Conservation (phyloP, 2,888 invertebrate genomes). For the Mystacides longicornis region DNA sequence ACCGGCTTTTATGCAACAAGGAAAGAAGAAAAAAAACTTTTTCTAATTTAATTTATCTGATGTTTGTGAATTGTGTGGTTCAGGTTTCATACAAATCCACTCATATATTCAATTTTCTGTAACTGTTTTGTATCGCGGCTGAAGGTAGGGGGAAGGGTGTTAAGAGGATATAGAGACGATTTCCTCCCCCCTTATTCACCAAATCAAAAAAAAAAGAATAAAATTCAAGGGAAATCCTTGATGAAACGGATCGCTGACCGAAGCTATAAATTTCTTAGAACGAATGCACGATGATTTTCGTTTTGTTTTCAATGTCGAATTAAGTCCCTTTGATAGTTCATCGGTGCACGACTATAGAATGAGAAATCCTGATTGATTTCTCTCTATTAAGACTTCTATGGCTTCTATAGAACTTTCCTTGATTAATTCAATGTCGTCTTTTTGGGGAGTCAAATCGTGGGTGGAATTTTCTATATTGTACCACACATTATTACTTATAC, state of each 20-base stretch:
- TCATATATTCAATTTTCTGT: constrained; percentile 3
- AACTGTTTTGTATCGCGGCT: constrained; percentile 1
- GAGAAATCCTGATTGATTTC: not conserved
- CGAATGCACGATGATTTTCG: not conserved
- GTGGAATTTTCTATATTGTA: too few species aligned
- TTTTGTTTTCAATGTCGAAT: not conserved
- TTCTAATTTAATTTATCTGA: constrained; percentile 3
- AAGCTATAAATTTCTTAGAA: not conserved
- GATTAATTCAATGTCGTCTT: too few species aligned
- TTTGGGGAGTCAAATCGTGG: too few species aligned
- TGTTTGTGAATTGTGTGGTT: constrained; percentile 3
- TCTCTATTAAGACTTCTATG: too few species aligned
- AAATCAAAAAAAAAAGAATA: not conserved
- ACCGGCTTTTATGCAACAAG: not conserved
- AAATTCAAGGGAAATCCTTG: not conserved
- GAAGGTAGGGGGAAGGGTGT: too few species aligned
- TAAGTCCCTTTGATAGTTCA: not conserved
- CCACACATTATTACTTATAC: too few species aligned
- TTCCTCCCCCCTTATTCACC: not conserved
- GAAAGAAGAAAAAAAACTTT: not conserved
- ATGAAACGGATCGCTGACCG: not conserved
- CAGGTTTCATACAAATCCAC: constrained; percentile 2
- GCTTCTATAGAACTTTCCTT: too few species aligned
- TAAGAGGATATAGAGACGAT: not conserved
- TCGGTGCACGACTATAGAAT: not conserved